These are phyloP conservation scores for Rhagonycha fulva DNA, from an alignment of 2,888 invertebrate species.

Conservation along the genomic window DNA sequence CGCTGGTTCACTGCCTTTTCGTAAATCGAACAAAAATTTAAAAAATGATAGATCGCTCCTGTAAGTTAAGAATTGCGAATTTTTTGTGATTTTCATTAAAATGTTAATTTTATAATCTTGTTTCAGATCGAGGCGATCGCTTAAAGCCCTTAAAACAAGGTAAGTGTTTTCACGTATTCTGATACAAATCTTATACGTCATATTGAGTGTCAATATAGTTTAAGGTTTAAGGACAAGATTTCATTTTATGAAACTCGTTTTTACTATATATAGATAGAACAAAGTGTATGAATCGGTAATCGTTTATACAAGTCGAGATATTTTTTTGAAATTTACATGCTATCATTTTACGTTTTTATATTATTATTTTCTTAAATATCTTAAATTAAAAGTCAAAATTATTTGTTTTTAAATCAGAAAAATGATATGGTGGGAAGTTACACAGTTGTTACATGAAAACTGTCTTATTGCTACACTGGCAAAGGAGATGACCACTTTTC, in stretches of 20 bases:
- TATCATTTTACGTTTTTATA: background rate
- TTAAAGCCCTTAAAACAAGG: constrained; percentile 5
- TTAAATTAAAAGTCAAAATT: background rate
- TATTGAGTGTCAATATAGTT: background rate
- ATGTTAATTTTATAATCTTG: constrained; percentile 15
- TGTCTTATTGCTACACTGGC: background rate
- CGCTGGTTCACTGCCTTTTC: background rate
- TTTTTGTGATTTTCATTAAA: constrained; percentile 1
- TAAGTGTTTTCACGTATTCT: background rate
- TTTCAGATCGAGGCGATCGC: constrained; percentile 8
- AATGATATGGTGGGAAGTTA: no score
- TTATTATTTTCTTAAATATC: background rate
- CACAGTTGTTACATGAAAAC: background rate
- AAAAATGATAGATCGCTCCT: background rate
- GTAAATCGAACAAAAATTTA: background rate
- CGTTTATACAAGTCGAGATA: background rate
- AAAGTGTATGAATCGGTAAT: background rate
- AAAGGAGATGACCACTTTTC: background rate
- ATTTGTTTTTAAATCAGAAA: background rate
- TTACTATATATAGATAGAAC: background rate
- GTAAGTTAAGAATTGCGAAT: background rate
- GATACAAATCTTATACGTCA: background rate
- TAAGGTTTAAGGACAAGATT: background rate
- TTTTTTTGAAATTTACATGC: background rate
- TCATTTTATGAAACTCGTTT: background rate